Evolutionary conservation across 2,113 vertebrate genomes (phyloP).

Genomic region (Typhlomys cinereus): DNA sequence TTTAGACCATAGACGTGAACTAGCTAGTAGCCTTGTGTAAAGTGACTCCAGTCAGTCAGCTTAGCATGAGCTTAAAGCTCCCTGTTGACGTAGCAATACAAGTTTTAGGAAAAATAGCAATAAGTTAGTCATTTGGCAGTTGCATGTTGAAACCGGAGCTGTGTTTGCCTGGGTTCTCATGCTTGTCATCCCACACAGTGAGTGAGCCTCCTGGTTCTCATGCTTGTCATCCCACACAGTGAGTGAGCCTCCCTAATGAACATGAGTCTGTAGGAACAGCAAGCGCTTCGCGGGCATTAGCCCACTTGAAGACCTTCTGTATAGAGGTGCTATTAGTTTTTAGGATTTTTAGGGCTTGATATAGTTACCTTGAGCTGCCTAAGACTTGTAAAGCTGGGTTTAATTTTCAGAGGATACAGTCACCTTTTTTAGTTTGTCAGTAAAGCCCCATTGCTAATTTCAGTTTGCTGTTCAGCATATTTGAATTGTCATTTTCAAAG

Average conservation of each 20-base stretch:
- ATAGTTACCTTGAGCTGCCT: not conserved
- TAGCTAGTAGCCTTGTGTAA: not conserved
- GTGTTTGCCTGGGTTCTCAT: not conserved
- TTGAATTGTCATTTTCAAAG: not conserved
- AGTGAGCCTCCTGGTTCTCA: not conserved
- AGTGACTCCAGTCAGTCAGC: not conserved
- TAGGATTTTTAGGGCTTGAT: not conserved
- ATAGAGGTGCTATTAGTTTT: not conserved
- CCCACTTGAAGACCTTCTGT: not conserved
- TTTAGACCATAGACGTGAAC: not conserved
- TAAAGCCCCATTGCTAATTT: not conserved
- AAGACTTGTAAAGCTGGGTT: not conserved
- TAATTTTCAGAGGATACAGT: not conserved
- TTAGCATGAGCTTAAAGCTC: too few relatives aligned
- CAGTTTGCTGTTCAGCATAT: not conserved
- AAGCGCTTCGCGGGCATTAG: not conserved
- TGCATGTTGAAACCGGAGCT: not conserved
- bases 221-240: not conserved
- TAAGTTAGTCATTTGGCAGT: not conserved
- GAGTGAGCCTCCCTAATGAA: not conserved
- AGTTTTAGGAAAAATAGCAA: not conserved
- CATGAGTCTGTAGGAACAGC: not conserved
- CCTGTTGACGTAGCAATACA: not conserved
- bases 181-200: not conserved
- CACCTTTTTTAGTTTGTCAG: not conserved